Evolutionary conservation across 2,113 vertebrate genomes (phyloP).

Genomic region (Menidia beryllina): DNA sequence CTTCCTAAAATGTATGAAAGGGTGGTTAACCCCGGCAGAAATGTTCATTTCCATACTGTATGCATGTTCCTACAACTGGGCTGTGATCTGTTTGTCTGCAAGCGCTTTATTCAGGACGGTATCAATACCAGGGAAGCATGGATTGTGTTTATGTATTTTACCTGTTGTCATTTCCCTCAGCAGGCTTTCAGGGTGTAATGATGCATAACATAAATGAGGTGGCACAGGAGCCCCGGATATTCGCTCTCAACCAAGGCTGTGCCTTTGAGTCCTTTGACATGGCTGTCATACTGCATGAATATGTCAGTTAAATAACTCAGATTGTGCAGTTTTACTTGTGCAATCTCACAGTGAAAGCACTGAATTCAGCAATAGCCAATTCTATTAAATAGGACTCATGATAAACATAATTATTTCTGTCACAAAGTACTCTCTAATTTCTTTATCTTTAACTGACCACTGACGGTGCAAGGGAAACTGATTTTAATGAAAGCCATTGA

Average conservation of each 20-base stretch:
- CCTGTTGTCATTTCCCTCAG: slow-evolving; percentile 29
- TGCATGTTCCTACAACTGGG: fast-evolving
- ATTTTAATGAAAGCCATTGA: slow-evolving; percentile 9
- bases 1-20: slow-evolving; percentile 36
- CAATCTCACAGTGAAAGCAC: slow-evolving; percentile 22
- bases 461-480: too few species aligned
- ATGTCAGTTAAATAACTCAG: slow-evolving; percentile 40
- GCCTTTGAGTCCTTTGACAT: slow-evolving; percentile 51
- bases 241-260: slow-evolving; percentile 41
- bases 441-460: slow-evolving; percentile 18
- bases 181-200: slow-evolving; percentile 35
- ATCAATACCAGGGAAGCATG: slow-evolving; percentile 25
- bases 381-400: slow-evolving; percentile 63
- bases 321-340: slow-evolving; percentile 40
- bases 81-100: neutral
- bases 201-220: slow-evolving; percentile 40
- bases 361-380: slow-evolving; percentile 45
- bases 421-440: slow-evolving; percentile 17
- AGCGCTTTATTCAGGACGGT: slow-evolving; percentile 19
- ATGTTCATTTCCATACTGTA: neutral
- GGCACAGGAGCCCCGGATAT: slow-evolving; percentile 26
- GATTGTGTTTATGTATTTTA: slow-evolving; percentile 27
- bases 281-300: slow-evolving; percentile 57
- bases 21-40: slow-evolving; percentile 31
- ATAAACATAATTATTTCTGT: slow-evolving; percentile 29